Conservation (phyloP, 1,140 invertebrate genomes). For the Monomorium pharaonis region DNA sequence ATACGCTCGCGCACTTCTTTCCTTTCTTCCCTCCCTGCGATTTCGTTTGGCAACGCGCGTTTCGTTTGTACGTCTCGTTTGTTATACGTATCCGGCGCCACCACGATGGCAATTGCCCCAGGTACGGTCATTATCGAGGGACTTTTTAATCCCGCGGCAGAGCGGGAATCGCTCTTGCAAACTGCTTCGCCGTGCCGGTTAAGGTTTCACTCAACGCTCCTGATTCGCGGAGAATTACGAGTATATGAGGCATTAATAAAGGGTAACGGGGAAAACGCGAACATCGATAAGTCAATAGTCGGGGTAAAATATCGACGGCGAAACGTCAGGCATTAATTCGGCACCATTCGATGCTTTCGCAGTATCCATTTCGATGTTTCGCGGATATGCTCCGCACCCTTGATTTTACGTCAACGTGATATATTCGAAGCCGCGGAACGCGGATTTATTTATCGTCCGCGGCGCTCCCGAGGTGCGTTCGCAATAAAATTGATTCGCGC, state of each 20-base stretch:
- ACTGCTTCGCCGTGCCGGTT: constrained; percentile 3
- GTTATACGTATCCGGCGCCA: neutral
- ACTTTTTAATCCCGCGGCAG: constrained; percentile 21
- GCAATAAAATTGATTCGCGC: constrained; percentile 25
- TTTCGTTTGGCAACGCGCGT: neutral
- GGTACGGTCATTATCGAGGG: neutral
- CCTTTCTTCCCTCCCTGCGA: neutral
- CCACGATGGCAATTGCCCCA: neutral
- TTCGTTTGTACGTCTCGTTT: neutral
- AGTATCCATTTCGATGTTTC: too few species aligned
- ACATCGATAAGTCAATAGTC: neutral
- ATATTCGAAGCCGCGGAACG: neutral
- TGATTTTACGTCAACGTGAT: constrained; percentile 33
- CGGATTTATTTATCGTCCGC: constrained; percentile 24
- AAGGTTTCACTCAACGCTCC: neutral
- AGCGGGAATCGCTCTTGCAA: neutral
- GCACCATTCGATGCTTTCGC: neutral
- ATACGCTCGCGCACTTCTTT: neutral
- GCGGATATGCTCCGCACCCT: neutral
- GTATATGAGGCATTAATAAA: neutral
- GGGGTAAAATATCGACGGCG: constrained; percentile 3
- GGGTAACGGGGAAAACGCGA: neutral
- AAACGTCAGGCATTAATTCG: neutral
- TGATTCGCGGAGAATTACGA: neutral
- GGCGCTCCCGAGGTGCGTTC: neutral